A percentile compares a stretch with the other conserved stretches of the same genome.
Evolutionary conservation across 2,888 invertebrate genomes (phyloP).

Genomic region (Automeris io): DNA sequence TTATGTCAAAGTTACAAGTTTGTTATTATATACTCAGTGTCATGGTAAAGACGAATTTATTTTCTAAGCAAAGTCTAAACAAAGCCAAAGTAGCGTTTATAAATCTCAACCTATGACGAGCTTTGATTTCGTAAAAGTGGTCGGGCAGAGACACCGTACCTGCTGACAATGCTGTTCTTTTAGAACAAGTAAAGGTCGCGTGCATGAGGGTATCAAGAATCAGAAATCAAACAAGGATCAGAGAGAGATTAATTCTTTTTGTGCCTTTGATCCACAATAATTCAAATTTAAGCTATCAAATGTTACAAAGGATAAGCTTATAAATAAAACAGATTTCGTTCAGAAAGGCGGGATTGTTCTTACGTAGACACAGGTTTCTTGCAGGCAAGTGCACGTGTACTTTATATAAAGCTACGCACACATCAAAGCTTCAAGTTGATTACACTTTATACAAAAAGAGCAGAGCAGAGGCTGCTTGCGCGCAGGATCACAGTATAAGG

Average conservation of each 20-base stretch:
- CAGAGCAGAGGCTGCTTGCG: constrained; percentile 72
- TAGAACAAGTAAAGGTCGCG: too few species aligned
- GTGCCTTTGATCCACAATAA: neutral
- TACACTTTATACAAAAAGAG: constrained; percentile 67
- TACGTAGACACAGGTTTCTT: constrained; percentile 5
- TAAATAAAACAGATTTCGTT: neutral
- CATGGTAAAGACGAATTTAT: too few species aligned
- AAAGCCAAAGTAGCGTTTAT: too few species aligned
- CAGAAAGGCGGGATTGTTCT: neutral
- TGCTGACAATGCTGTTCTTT: too few species aligned
- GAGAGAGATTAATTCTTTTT: neutral
- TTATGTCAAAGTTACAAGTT: too few species aligned
- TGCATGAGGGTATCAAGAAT: too few species aligned
- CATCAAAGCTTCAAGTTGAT: constrained; percentile 41
- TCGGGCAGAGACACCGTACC: too few species aligned
- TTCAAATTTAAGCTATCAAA: neutral
- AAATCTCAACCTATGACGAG: too few species aligned
- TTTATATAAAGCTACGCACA: constrained; percentile 38
- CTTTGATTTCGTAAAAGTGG: too few species aligned
- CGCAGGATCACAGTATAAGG: constrained; percentile 22
- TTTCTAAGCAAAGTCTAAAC: too few species aligned
- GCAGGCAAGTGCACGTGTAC: constrained; percentile 35
- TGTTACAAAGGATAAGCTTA: neutral
- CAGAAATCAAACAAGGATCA: too few species aligned
- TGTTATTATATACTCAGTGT: too few species aligned